Evolutionary conservation across 2,113 vertebrate genomes (phyloP).

Genomic region (Pionites leucogaster): DNA sequence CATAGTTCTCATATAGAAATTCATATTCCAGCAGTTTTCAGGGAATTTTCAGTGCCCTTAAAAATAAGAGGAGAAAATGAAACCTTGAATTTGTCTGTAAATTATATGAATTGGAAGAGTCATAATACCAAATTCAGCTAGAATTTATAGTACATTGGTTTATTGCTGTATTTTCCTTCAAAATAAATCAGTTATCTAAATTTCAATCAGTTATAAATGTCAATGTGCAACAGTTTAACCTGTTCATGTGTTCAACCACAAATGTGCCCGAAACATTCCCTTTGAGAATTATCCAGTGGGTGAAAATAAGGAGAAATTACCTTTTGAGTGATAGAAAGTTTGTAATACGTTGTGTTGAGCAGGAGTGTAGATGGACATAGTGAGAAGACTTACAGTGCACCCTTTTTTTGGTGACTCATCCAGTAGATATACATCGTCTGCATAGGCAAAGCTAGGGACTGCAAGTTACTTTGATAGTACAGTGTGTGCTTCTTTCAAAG

Average conservation of each 20-base stretch:
- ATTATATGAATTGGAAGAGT: neutral
- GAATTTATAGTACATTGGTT: neutral
- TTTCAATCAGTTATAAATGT: neutral
- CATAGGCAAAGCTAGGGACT: neutral
- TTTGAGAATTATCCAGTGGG: neutral
- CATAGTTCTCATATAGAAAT: neutral
- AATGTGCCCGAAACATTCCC: neutral
- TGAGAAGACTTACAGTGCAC: neutral
- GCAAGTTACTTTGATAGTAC: neutral
- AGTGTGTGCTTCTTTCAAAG: neutral
- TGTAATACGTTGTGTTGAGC: neutral
- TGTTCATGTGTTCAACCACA: neutral
- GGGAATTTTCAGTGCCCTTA: neutral
- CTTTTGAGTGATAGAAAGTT: neutral
- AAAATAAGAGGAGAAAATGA: neutral
- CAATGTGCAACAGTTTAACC: neutral
- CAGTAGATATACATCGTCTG: neutral
- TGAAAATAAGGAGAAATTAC: neutral
- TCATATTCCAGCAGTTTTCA: neutral
- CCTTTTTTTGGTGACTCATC: neutral
- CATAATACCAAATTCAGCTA: neutral
- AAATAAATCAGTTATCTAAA: neutral
- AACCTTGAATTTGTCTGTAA: neutral
- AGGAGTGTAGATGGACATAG: neutral
- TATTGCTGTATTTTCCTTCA: conserved; percentile 1